A percentile compares a stretch with the other conserved stretches of the same genome.
Evolutionary conservation across 2,113 vertebrate species (phyloP).

Genomic region (Lasiurus cinereus): DNA sequence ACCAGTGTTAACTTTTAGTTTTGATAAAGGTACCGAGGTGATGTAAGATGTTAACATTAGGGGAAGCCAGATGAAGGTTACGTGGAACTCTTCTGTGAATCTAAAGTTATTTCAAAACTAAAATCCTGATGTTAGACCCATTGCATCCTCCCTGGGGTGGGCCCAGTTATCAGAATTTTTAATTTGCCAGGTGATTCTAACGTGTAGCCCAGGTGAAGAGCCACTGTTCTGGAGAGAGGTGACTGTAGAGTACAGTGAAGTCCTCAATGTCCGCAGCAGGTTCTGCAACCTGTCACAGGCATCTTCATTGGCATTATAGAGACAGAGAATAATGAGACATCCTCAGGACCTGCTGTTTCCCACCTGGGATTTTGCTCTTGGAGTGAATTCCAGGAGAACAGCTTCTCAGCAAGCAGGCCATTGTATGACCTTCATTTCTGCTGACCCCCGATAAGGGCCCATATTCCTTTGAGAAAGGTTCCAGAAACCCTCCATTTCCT

Average conservation of each 20-base stretch:
- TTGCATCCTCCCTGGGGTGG: not conserved
- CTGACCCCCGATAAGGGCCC: not conserved
- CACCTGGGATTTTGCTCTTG: not conserved
- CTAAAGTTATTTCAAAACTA: not conserved
- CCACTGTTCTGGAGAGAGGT: not conserved
- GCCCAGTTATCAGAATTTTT: not conserved
- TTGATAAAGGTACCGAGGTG: not conserved
- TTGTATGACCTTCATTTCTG: not conserved
- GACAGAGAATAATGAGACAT: not conserved
- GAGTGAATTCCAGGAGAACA: not conserved
- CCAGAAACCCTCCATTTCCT: not conserved
- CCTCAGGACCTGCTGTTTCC: not conserved
- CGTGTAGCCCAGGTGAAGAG: not conserved
- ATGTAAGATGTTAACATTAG: not conserved
- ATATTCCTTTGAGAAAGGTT: not conserved
- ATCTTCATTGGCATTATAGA: too few species aligned
- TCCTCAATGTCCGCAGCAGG: not conserved
- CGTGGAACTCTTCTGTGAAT: not conserved
- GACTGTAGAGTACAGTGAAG: not conserved
- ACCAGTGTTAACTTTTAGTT: conserved; percentile 56
- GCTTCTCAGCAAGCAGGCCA: not conserved
- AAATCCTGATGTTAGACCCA: not conserved
- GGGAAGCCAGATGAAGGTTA: not conserved
- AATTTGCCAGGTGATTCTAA: not conserved
- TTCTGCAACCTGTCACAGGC: not conserved